Conservation (phyloP, 2,797 vertebrate species). For the Discoglossus pictus region DNA sequence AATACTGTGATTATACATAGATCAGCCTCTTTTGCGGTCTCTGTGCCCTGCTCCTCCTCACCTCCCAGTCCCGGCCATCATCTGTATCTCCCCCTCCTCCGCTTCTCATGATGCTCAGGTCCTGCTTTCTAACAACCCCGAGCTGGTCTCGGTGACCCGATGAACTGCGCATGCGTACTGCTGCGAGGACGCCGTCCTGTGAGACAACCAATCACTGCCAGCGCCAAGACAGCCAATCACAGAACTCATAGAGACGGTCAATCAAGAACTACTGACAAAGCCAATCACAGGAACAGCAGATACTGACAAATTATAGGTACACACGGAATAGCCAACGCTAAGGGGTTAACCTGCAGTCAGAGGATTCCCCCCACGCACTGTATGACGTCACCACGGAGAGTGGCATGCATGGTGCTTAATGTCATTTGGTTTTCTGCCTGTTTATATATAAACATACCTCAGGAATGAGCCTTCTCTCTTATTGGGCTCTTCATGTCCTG, state of each 20-base stretch:
- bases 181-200: neutral
- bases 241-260: neutral
- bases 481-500: no score
- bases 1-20: neutral
- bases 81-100: constrained; percentile 29
- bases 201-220: no score
- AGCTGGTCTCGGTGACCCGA: neutral
- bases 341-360: neutral
- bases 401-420: no score
- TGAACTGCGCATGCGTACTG: constrained; percentile 19
- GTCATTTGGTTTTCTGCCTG: no score
- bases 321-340: neutral
- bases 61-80: constrained; percentile 15
- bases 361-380: neutral
- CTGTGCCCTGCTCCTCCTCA: neutral
- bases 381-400: constrained; percentile 19
- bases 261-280: neutral
- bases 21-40: neutral
- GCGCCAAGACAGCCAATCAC: no score
- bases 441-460: no score
- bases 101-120: constrained; percentile 35
- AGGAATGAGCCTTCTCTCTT: no score
- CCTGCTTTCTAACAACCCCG: neutral
- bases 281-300: constrained; percentile 15
- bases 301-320: no score